Conservation (phyloP, 2,888 invertebrate genomes). For the Ichneumoninae sp. region DNA sequence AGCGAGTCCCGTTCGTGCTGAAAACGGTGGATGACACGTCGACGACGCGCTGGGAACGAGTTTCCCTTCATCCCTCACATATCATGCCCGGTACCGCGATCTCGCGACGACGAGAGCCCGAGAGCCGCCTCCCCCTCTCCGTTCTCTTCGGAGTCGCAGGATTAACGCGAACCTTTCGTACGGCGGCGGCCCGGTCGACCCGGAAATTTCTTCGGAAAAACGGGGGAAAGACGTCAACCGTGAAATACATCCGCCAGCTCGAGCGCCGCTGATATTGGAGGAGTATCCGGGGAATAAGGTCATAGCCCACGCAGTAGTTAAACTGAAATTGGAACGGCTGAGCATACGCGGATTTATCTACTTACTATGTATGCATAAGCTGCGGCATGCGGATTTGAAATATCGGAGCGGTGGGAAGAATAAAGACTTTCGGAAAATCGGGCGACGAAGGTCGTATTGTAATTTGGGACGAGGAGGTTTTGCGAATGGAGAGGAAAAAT, state of each 20-base stretch:
- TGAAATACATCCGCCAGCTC: conserved; percentile 16
- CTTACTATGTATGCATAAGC: conserved; percentile 14
- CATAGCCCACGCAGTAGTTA: conserved; percentile 41
- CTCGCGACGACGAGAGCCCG: conserved; percentile 13
- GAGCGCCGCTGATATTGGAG: too few species aligned
- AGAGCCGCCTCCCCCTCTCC: neutral
- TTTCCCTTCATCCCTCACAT: conserved; percentile 41
- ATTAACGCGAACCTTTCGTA: conserved; percentile 54
- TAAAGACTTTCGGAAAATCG: neutral
- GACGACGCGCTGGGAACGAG: conserved; percentile 54
- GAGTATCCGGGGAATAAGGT: conserved; percentile 41
- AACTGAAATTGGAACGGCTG: conserved; percentile 44
- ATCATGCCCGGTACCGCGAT: neutral
- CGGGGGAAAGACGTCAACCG: conserved; percentile 40
- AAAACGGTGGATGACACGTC: conserved; percentile 48
- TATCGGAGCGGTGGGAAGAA: conserved; percentile 16
- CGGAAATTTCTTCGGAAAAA: conserved; percentile 52
- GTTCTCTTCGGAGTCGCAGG: conserved; percentile 43
- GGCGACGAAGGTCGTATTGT: neutral
- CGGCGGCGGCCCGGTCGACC: conserved; percentile 14
- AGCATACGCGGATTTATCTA: conserved; percentile 7
- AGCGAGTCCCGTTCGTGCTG: conserved; percentile 43
- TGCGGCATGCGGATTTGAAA: conserved; percentile 5
- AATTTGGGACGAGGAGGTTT: neutral
- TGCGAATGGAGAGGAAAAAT: neutral